Evolutionary conservation across 2,888 invertebrate species (phyloP).

Genomic region (Notocelia uddmanniana): DNA sequence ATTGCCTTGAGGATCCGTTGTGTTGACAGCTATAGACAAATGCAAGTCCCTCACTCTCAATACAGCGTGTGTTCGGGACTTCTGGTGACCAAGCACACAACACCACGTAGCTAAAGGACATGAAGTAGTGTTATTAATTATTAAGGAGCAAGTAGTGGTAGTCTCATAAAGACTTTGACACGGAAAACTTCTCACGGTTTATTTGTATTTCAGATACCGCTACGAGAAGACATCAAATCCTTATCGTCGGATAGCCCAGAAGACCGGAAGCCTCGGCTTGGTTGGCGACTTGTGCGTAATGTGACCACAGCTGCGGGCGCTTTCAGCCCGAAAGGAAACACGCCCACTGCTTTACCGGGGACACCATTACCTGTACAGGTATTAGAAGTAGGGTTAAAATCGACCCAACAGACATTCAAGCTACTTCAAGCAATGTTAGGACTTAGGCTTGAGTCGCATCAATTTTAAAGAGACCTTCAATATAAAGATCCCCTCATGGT

Average conservation of each 20-base stretch:
- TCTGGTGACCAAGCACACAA: no score
- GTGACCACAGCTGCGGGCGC: conserved; percentile 70
- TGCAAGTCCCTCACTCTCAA: no score
- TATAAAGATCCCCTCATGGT: not conserved
- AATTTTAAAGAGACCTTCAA: not conserved
- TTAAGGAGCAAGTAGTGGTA: no score
- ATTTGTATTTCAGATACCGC: conserved; percentile 61
- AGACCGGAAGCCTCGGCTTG: conserved; percentile 57
- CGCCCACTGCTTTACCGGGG: conserved; percentile 62
- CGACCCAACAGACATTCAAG: no score
- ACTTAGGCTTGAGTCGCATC: not conserved
- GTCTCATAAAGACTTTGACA: not conserved
- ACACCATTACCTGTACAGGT: conserved; percentile 65
- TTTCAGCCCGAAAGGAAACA: conserved; percentile 61
- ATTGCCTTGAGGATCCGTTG: no score
- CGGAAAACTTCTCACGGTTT: not conserved
- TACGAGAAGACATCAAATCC: conserved; percentile 73
- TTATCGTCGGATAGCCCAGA: conserved; percentile 65
- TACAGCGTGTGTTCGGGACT: no score
- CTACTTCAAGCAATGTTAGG: not conserved
- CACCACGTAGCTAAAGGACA: no score
- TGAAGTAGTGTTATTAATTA: no score
- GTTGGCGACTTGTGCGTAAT: conserved; percentile 70
- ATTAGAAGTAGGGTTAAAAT: not conserved
- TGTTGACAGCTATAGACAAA: no score